Base-by-base conservation (phyloP, 2,113 vertebrate species). In the Anser cygnoides region DNA sequence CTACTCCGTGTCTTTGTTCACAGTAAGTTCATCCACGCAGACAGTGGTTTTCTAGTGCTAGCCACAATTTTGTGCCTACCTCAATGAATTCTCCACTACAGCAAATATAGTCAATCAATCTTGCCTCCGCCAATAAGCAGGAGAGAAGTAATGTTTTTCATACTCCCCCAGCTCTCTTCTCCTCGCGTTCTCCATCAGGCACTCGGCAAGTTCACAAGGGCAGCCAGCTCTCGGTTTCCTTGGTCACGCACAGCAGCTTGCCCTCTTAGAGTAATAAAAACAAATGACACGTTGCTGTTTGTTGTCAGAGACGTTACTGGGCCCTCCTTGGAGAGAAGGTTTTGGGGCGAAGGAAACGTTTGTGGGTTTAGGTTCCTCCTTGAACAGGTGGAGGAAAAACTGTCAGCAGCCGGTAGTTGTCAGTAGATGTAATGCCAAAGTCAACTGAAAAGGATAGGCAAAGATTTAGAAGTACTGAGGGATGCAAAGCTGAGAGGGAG, bases 221-320 rank as follows among this genome's bases (percentile, higher is more conserved):
- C 96, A 97, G 96, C 78, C 91, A 41, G 91, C 84, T 84, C 91
- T 95, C 41, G 9, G 96, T 97, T 97, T 97, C 96, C 96, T 97
- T 97, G 96, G 96, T 97, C 96, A 97, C 95, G 84, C 96, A 89
- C 93, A 96, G 94, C 94, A 93, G 94, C 96, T 91, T 93, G 93
- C 95, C 96, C 93, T 97, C 95, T 94, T 28, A 39, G 87, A 95
- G 96, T 96, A 96, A 97, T 97, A 97, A 97, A 95, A 97, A 95
- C 94, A 96, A 97, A 97, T 93, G 94, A 95, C 94, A 97, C 84
- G 18, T 92, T 89, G 91, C 93, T 93, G 93, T 71, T 92, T 87
- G 95, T 76, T 96, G 87, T 95, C 84, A 77, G 89, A 92, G 83
- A 25, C 2, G 1, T 77, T 71, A 17, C 83, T 4, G 15, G 84